phyloP scores from a whole-genome alignment of 2,113 vertebrate species.

The Calyptommatus sinebrachiatus region DNA sequence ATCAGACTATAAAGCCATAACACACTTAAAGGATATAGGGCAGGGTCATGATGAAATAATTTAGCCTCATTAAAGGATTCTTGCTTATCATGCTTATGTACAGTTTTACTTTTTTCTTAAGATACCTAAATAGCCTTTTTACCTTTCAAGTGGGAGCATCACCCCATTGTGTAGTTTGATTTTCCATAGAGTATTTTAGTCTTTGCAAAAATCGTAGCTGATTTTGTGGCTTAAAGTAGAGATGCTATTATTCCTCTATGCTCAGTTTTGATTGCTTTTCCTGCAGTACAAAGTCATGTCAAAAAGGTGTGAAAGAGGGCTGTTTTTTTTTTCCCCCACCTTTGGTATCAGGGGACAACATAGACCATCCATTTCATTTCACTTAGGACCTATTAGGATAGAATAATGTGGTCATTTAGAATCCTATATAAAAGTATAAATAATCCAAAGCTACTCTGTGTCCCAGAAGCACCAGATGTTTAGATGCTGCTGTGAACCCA shows the following conservation, averaged over 20 bases:
- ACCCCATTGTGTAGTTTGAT: slow-evolving; percentile 1
- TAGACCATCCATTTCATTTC: slow-evolving; percentile 60
- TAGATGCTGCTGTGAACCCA: slow-evolving; percentile 64
- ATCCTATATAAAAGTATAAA: slow-evolving; percentile 70
- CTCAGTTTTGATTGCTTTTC: slow-evolving; percentile 36
- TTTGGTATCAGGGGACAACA: slow-evolving; percentile 43
- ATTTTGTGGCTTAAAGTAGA: slow-evolving; percentile 40
- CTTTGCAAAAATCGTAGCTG: slow-evolving; percentile 27
- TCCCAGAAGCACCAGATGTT: slow-evolving; percentile 74
- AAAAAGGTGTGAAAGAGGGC: slow-evolving; percentile 48
- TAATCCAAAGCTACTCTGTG: slow-evolving; percentile 48
- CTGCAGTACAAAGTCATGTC: slow-evolving; percentile 45
- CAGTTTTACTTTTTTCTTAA: neutral
- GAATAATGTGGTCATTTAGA: slow-evolving; percentile 64
- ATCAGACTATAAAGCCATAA: neutral
- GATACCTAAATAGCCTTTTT: slow-evolving; percentile 11
- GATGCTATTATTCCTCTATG: slow-evolving; percentile 34
- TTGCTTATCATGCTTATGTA: neutral
- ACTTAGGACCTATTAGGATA: slow-evolving; percentile 58
- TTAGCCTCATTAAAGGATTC: slow-evolving; percentile 1
- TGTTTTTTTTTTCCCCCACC: slow-evolving; percentile 9
- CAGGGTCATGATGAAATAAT: neutral
- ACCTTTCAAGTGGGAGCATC: neutral
- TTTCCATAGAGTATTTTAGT: neutral
- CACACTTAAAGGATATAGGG: slow-evolving; percentile 3